Conservation (phyloP, 2,888 invertebrate species). For the Lydus trimaculatus region DNA sequence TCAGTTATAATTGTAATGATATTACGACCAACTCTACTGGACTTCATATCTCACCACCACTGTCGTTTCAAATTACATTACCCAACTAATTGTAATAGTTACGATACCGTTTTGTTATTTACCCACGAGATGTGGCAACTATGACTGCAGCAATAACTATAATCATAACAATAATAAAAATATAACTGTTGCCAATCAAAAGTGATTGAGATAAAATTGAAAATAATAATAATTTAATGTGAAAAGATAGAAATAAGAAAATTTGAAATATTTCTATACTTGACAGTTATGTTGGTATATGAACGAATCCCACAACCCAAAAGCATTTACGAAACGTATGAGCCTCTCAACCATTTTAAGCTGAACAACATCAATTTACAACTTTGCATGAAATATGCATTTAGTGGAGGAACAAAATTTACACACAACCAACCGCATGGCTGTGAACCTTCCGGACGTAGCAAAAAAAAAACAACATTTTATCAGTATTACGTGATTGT, state of each 20-base stretch:
- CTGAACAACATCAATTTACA: conserved; percentile 24
- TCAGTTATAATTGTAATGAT: conserved; percentile 1
- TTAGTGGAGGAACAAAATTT: conserved; percentile 16
- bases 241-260: too few relatives aligned
- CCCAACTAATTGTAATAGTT: neutral
- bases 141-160: neutral
- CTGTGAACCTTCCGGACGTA: neutral
- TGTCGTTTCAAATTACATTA: neutral
- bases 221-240: too few relatives aligned
- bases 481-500: too few relatives aligned
- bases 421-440: too few relatives aligned
- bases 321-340: conserved; percentile 18
- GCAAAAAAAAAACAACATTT: too few relatives aligned
- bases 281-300: neutral
- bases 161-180: too few relatives aligned
- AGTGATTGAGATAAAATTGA: too few relatives aligned
- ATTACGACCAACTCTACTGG: conserved; percentile 13
- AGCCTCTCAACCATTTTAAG: conserved; percentile 13
- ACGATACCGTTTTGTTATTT: neutral
- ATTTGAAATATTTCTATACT: neutral
- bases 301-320: neutral
- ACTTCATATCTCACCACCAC: neutral
- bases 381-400: conserved; percentile 22
- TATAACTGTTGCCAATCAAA: too few relatives aligned
- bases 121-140: neutral